Evolutionary conservation across 2,113 vertebrate genomes (phyloP).

Genomic region (Phaethon lepturus): DNA sequence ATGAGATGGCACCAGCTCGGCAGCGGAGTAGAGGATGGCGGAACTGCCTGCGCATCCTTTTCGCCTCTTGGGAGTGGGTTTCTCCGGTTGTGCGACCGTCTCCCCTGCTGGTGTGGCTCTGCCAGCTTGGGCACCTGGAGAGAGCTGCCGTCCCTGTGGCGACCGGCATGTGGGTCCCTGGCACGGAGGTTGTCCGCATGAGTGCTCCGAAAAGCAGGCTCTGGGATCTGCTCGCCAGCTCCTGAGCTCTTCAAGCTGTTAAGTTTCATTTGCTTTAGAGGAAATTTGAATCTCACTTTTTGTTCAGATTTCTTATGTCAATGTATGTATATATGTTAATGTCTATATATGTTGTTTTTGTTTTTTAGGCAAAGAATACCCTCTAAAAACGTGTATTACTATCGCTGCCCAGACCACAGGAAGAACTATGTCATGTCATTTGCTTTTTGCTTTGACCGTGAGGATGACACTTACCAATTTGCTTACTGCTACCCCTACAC

Average conservation of each 20-base stretch:
- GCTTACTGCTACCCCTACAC: conserved; percentile 98
- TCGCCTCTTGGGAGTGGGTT: neutral
- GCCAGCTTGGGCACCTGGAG: too few relatives aligned
- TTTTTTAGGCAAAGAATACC: conserved; percentile 92
- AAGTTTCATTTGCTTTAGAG: neutral
- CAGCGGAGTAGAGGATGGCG: fast-evolving
- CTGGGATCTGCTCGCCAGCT: neutral
- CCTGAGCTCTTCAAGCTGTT: neutral
- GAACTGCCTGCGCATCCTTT: neutral
- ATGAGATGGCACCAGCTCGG: neutral
- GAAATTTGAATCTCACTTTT: neutral
- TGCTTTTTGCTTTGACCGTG: conserved; percentile 96
- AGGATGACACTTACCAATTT: conserved; percentile 94
- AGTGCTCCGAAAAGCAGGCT: neutral
- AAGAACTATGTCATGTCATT: conserved; percentile 99
- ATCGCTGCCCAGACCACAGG: conserved; percentile 94
- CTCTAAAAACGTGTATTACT: conserved; percentile 97
- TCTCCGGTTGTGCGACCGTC: fast-evolving
- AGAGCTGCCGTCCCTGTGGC: neutral
- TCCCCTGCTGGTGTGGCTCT: neutral
- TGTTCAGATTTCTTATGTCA: neutral
- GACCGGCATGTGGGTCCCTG: fast-evolving
- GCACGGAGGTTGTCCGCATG: fast-evolving
- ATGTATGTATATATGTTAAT: neutral
- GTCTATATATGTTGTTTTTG: neutral